Evolutionary conservation across 1,140 invertebrate species (phyloP).

Genomic region (Plodia interpunctella): DNA sequence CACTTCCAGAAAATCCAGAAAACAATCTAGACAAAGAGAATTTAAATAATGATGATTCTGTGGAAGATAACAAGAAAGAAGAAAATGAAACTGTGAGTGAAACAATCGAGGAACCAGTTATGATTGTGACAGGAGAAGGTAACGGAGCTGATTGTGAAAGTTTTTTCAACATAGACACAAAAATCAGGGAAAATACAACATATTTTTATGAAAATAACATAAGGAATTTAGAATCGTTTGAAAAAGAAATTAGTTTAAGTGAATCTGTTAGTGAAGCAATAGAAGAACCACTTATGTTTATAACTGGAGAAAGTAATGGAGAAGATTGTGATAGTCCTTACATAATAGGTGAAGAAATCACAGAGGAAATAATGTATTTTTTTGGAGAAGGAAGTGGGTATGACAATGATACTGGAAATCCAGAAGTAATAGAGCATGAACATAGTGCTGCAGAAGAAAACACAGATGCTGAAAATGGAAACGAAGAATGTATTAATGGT

Average conservation of each 20-base stretch:
- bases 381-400: constrained; percentile 84
- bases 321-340: constrained; percentile 81
- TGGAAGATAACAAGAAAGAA: constrained; percentile 27
- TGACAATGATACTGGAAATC: constrained; percentile 84
- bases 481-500: constrained; percentile 64
- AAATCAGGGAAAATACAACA: constrained; percentile 84
- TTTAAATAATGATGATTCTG: constrained; percentile 25
- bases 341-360: constrained; percentile 81
- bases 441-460: constrained; percentile 39
- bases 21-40: constrained; percentile 17
- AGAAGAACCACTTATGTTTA: constrained; percentile 85
- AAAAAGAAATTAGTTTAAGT: constrained; percentile 38
- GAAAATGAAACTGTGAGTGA: constrained; percentile 76
- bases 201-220: constrained; percentile 82
- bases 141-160: constrained; percentile 84
- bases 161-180: constrained; percentile 77
- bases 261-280: constrained; percentile 81
- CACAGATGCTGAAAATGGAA: constrained; percentile 54
- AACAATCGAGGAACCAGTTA: constrained; percentile 85
- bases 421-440: constrained; percentile 71
- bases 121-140: constrained; percentile 85
- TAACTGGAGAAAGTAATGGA: constrained; percentile 85
- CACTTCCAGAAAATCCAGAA: constrained; percentile 23
- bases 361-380: constrained; percentile 84
- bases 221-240: constrained; percentile 80